These are phyloP conservation scores for Heliconius eleuchia DNA, from an alignment of 1,140 invertebrate genomes.

Conservation along the genomic window DNA sequence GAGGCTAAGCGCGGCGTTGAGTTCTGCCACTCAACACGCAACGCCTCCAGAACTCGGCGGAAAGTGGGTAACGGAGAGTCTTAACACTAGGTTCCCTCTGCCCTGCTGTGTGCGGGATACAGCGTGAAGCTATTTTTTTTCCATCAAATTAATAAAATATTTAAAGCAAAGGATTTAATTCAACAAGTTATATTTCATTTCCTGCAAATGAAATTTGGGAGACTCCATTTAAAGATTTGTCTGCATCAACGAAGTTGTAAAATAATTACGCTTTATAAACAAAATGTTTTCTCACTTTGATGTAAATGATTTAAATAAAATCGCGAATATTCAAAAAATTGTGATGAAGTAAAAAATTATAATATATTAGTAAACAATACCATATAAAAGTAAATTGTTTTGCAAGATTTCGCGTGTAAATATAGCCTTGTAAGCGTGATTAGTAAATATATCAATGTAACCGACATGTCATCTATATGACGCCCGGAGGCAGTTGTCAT, in stretches of 20 bases:
- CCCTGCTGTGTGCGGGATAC: too few relatives aligned
- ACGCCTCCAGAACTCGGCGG: too few relatives aligned
- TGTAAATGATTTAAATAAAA: background rate
- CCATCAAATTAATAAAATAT: too few relatives aligned
- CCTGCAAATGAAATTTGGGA: background rate
- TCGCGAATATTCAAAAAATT: background rate
- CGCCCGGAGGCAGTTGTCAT: background rate
- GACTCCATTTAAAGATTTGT: too few relatives aligned
- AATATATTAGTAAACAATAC: background rate
- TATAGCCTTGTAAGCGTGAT: conserved; percentile 7
- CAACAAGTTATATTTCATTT: fast-evolving
- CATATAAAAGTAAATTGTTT: background rate
- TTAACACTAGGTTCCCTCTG: too few relatives aligned
- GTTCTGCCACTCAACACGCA: too few relatives aligned
- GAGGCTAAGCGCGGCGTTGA: too few relatives aligned
- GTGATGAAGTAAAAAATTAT: background rate
- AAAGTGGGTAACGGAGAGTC: too few relatives aligned
- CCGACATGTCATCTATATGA: background rate
- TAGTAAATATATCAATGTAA: background rate
- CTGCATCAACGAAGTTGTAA: too few relatives aligned
- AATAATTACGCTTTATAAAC: too few relatives aligned
- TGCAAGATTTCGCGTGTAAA: background rate
- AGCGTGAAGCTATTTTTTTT: too few relatives aligned
- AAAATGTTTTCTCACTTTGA: background rate
- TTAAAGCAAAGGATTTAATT: too few relatives aligned